These are phyloP conservation scores for Helicoverpa armigera DNA, from an alignment of 1,140 invertebrate species.

Conservation along the genomic window DNA sequence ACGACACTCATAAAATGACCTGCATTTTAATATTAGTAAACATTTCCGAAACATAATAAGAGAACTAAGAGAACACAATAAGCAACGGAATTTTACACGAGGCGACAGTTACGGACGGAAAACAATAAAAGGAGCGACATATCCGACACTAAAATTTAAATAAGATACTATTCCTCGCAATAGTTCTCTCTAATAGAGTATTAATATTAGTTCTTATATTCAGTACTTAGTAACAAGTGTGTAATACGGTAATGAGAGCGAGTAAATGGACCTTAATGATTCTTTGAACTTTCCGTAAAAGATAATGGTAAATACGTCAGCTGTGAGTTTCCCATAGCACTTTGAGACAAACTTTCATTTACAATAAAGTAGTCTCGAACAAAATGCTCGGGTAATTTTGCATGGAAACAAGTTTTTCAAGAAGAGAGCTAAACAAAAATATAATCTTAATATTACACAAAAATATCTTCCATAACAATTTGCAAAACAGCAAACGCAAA, in stretches of 20 bases:
- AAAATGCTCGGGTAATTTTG: neutral
- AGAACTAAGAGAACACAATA: conserved; percentile 25
- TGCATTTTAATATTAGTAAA: conserved; percentile 9
- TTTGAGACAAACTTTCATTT: no score
- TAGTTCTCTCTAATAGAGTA: neutral
- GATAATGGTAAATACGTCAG: no score
- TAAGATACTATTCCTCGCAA: conserved; percentile 21
- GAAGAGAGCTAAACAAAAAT: neutral
- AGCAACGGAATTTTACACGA: conserved; percentile 38
- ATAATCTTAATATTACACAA: neutral
- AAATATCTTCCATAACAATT: neutral
- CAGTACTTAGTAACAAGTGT: neutral
- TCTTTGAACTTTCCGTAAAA: no score
- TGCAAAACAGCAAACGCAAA: neutral
- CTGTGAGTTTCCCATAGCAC: no score
- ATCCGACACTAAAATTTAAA: conserved; percentile 41
- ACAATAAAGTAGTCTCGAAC: no score
- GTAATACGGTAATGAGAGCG: neutral
- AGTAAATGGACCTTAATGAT: neutral
- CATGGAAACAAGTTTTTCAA: neutral
- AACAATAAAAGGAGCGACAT: conserved; percentile 41
- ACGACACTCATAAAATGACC: neutral
- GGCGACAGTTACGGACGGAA: conserved; percentile 36
- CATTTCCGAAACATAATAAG: conserved; percentile 17
- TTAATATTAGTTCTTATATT: conserved; percentile 2